Percentiles rank a stretch among this genome's conserved stretches.
phyloP scores from a whole-genome alignment of 1,140 invertebrate genomes.

The Apis dorsata region DNA sequence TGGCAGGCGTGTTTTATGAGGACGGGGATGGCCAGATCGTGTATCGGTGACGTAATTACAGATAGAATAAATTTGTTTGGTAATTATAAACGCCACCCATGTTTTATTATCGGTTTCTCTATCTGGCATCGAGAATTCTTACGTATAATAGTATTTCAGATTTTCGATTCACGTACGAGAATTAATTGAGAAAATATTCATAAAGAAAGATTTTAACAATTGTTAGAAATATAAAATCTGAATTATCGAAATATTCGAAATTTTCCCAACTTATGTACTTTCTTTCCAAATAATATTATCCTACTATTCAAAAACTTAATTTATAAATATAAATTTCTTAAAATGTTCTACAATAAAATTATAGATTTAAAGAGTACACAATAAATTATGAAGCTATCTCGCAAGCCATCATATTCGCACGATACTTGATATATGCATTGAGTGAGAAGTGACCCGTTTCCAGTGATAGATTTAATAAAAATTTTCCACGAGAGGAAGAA shows the following conservation, averaged over 20 bases:
- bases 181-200: too few relatives aligned
- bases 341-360: too few relatives aligned
- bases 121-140: not conserved
- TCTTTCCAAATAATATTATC: too few relatives aligned
- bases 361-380: too few relatives aligned
- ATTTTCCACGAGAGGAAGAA: conserved; percentile 14
- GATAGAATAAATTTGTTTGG: conserved; percentile 41
- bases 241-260: too few relatives aligned
- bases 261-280: too few relatives aligned
- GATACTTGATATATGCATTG: conserved; percentile 28
- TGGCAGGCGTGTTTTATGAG: conserved; percentile 44
- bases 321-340: too few relatives aligned
- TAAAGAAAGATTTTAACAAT: too few relatives aligned
- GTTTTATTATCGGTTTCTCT: conserved; percentile 25
- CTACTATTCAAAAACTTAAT: too few relatives aligned
- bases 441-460: conserved; percentile 41
- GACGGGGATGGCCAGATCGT: conserved; percentile 16
- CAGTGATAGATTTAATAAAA: conserved; percentile 38
- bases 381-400: not conserved
- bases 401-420: not conserved
- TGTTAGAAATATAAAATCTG: too few relatives aligned
- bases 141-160: not conserved
- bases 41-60: conserved; percentile 40
- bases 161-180: not conserved
- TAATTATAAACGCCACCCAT: conserved; percentile 43